Evolutionary conservation across 1,140 invertebrate species (phyloP).

Genomic region (Gyrodactylus salaris): DNA sequence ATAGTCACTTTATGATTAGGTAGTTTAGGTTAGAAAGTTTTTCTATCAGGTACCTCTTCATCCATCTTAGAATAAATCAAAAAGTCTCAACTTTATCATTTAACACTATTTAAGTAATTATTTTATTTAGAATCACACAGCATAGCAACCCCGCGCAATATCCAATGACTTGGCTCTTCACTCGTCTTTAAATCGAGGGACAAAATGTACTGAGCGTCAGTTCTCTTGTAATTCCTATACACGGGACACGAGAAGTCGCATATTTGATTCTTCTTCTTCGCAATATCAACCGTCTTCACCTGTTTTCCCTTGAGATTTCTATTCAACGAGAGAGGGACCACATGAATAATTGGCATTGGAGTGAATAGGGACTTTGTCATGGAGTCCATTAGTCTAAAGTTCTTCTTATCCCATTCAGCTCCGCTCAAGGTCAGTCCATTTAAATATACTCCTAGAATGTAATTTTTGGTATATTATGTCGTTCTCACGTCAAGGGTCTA

Average conservation of each 20-base stretch:
- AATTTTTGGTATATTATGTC: neutral
- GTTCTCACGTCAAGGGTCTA: neutral
- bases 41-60: too few relatives aligned
- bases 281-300: slow-evolving; percentile 37
- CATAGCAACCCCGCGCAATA: slow-evolving; percentile 54
- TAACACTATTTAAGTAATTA: too few relatives aligned
- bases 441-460: slow-evolving; percentile 17
- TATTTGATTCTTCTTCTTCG: neutral
- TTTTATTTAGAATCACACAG: slow-evolving; percentile 80
- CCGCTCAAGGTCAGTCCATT: slow-evolving; percentile 19
- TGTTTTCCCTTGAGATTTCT: slow-evolving; percentile 36
- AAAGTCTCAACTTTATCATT: too few relatives aligned
- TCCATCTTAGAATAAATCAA: too few relatives aligned
- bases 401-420: slow-evolving; percentile 18
- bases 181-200: slow-evolving; percentile 50
- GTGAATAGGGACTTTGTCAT: slow-evolving; percentile 19
- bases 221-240: slow-evolving; percentile 62
- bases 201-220: slow-evolving; percentile 68
- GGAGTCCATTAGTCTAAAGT: slow-evolving; percentile 16
- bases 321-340: slow-evolving; percentile 27
- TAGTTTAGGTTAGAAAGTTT: too few relatives aligned
- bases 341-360: slow-evolving; percentile 28
- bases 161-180: slow-evolving; percentile 24
- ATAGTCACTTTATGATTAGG: too few relatives aligned
- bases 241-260: slow-evolving; percentile 37